These are phyloP conservation scores for Hypothenemus hampei DNA, from an alignment of 1,140 invertebrate genomes.

Conservation along the genomic window DNA sequence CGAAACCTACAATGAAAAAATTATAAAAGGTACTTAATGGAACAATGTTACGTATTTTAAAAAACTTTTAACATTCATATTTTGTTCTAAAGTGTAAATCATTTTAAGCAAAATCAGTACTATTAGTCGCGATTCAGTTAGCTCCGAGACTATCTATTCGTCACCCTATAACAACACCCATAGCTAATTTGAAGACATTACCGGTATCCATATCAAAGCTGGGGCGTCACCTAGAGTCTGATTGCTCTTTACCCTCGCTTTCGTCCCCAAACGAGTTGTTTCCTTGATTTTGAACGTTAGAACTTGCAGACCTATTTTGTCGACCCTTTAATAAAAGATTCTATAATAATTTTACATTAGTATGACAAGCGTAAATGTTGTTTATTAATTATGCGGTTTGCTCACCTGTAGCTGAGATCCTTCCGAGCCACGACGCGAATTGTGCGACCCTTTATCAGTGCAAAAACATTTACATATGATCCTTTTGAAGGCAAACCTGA, in stretches of 20 bases:
- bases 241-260: constrained; percentile 49
- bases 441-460: constrained; percentile 35
- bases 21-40: too few relatives aligned
- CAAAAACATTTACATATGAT: constrained; percentile 84
- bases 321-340: constrained; percentile 31
- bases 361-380: not conserved
- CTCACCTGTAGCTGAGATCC: constrained; percentile 55
- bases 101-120: too few relatives aligned
- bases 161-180: constrained; percentile 35
- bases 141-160: constrained; percentile 23
- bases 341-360: not conserved
- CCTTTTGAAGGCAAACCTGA: constrained; percentile 85
- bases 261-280: constrained; percentile 52
- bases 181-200: constrained; percentile 39
- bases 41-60: too few relatives aligned
- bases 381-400: not conserved
- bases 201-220: constrained; percentile 27
- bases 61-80: too few relatives aligned
- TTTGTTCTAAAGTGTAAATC: too few relatives aligned
- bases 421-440: constrained; percentile 57
- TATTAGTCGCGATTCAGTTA: too few relatives aligned
- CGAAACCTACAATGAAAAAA: too few relatives aligned
- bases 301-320: constrained; percentile 50
- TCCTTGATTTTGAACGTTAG: constrained; percentile 43
- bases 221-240: constrained; percentile 53